These are phyloP conservation scores for Glaucidium brasilianum DNA, from an alignment of 2,113 vertebrate species.

Conservation along the genomic window DNA sequence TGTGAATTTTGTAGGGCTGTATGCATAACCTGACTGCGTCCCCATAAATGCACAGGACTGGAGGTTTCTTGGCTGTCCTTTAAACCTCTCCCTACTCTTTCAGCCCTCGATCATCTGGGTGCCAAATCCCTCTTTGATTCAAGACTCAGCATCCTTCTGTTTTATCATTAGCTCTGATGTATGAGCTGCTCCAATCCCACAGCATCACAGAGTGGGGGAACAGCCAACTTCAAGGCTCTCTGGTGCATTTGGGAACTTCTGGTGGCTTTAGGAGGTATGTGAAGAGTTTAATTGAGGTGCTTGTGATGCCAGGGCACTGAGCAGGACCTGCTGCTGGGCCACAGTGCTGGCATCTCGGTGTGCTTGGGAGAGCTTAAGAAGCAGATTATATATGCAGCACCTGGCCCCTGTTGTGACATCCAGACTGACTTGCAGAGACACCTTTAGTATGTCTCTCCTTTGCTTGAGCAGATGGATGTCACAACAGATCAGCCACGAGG, in stretches of 20 bases:
- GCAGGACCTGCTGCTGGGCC: background rate
- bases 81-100: background rate
- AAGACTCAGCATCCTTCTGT: background rate
- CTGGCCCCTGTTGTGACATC: background rate
- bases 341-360: rapidly evolving
- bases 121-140: background rate
- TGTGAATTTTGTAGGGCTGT: background rate
- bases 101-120: background rate
- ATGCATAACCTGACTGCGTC: background rate
- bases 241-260: background rate
- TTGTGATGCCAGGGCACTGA: background rate
- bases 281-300: background rate
- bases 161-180: background rate
- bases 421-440: background rate
- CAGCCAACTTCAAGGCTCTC: background rate
- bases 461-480: background rate
- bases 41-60: rapidly evolving
- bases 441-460: background rate
- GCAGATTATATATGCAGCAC: background rate
- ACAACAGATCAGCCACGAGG: background rate
- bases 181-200: background rate
- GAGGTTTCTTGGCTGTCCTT: background rate
- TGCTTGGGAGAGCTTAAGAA: background rate
- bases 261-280: background rate
- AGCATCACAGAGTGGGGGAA: rapidly evolving